A percentile compares a stretch with the other conserved stretches of the same genome.
These are phyloP conservation scores for Lutjanus argentimaculatus DNA, from an alignment of 2,797 vertebrate species.

Conservation along the genomic window DNA sequence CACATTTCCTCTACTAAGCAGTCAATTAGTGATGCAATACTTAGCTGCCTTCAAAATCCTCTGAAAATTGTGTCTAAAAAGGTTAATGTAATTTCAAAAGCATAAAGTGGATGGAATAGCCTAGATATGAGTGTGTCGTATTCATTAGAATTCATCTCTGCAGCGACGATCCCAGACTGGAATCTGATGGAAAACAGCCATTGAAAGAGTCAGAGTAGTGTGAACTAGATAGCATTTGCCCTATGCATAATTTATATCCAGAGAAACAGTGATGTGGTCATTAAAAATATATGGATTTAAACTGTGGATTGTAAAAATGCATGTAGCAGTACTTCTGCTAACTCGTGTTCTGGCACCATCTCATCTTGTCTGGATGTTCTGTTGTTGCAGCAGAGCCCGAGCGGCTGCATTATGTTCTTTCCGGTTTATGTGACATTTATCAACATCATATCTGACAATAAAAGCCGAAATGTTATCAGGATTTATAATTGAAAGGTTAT, in stretches of 20 bases:
- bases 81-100: slow-evolving; percentile 84
- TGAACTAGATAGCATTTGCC: slow-evolving; percentile 46
- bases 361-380: slow-evolving; percentile 24
- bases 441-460: slow-evolving; percentile 69
- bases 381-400: slow-evolving; percentile 38
- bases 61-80: slow-evolving; percentile 78
- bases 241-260: slow-evolving; percentile 56
- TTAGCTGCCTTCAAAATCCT: slow-evolving; percentile 73
- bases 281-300: slow-evolving; percentile 59
- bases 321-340: slow-evolving; percentile 14
- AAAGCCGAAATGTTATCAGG: slow-evolving; percentile 62
- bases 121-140: slow-evolving; percentile 64
- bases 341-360: slow-evolving; percentile 21
- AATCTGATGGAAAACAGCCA: slow-evolving; percentile 60
- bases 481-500: slow-evolving; percentile 72
- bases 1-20: slow-evolving; percentile 84
- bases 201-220: slow-evolving; percentile 42
- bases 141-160: slow-evolving; percentile 69
- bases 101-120: slow-evolving; percentile 74
- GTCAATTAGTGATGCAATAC: slow-evolving; percentile 85
- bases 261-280: slow-evolving; percentile 39
- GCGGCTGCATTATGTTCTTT: slow-evolving; percentile 32
- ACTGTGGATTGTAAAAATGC: slow-evolving; percentile 46
- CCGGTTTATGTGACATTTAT: slow-evolving; percentile 72
- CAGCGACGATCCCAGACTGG: slow-evolving; percentile 48